Evolutionary conservation across 2,888 invertebrate genomes (phyloP), one percentile per base, ranked within the genome.

Genomic region (Bursaphelenchus okinawaensis): DNA sequence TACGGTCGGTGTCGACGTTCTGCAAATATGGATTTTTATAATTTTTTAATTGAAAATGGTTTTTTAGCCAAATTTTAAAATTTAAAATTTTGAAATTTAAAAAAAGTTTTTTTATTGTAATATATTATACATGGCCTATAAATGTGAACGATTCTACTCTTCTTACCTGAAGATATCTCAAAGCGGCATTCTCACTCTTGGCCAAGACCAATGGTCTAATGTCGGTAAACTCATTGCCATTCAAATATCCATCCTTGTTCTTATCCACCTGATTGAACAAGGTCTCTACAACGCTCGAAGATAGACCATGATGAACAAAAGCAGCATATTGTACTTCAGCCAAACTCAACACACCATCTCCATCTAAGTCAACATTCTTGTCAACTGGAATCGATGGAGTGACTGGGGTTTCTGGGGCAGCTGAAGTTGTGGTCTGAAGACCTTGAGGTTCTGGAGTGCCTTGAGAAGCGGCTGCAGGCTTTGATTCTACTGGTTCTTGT

Each of bases 101-200:
- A 24, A n/a, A n/a, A 59, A 59, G 57, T n/a, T n/a, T n/a, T n/a
- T n/a, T n/a, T n/a, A 40, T 7, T 22, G 1, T 20, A 22, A 51
- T 20, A 51, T 1, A 20, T 20, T 20, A 51, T 20, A 20, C 22
- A 55, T 55, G 23, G n/a, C n/a, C n/a, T n/a, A n/a, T n/a, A n/a
- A n/a, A n/a, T n/a, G n/a, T n/a, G n/a, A n/a, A n/a, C n/a, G n/a
- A n/a, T n/a, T n/a, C n/a, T n/a, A 52, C 51, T 19, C 12, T 55
- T 40, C n/a, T n/a, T 51, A 74, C 75, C 58, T 78, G 72, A 51
- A 79, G 54, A 66, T 79, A 79, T 16, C 77, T 67, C 0, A 72
- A 67, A 22, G 80, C 80, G 1, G 80, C 80, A 55, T 81, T 80
- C 64, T 80, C 80, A 20, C 80, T 78, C 56, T 77, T 79, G 22